Percentiles rank a stretch among this genome's conserved stretches.
phyloP scores from a whole-genome alignment of 2,888 invertebrate genomes.

The Amiota communis region DNA sequence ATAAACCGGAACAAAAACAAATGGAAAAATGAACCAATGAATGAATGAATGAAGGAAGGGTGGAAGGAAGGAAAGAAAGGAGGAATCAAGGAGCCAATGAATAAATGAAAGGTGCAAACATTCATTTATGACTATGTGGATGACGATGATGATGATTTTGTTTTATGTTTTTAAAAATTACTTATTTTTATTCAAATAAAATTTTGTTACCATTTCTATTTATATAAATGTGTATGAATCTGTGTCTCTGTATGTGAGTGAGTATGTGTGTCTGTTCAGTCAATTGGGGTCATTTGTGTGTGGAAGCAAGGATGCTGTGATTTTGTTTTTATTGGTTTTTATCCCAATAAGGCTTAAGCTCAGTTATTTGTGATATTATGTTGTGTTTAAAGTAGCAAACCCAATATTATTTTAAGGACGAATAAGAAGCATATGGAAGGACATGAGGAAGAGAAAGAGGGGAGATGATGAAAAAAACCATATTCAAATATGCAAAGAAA shows the following conservation, averaged over 20 bases:
- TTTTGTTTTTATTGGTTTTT: neutral
- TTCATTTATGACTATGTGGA: neutral
- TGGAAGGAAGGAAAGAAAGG: too few relatives aligned
- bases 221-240: neutral
- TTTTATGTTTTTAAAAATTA: neutral
- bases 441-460: neutral
- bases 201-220: too few relatives aligned
- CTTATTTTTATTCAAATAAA: neutral
- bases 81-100: too few relatives aligned
- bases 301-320: neutral
- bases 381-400: neutral
- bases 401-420: neutral
- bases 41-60: too few relatives aligned
- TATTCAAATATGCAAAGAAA: slow-evolving; percentile 35
- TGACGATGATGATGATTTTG: neutral
- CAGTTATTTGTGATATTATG: neutral
- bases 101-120: neutral
- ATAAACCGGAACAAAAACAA: neutral
- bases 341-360: neutral
- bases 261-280: neutral
- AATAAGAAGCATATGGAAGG: too few relatives aligned
- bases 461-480: slow-evolving; percentile 24
- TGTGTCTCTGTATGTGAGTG: neutral
- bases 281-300: slow-evolving; percentile 11
- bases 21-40: neutral